These are phyloP conservation scores for Periphyllus acericola DNA, from an alignment of 2,888 invertebrate species.

Conservation along the genomic window DNA sequence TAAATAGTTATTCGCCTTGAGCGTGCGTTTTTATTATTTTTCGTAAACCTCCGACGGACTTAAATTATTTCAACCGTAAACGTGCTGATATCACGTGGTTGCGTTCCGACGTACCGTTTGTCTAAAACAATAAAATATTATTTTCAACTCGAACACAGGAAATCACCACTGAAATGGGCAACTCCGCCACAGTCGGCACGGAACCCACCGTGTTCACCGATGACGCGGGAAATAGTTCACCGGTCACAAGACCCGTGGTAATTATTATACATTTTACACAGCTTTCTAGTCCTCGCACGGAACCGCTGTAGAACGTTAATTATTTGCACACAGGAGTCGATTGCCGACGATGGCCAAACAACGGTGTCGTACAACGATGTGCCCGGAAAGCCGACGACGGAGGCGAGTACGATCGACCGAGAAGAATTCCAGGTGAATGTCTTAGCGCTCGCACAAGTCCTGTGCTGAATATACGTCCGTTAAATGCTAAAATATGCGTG, in stretches of 20 bases:
- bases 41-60: no score
- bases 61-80: no score
- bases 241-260: constrained; percentile 13
- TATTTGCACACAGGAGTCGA: neutral
- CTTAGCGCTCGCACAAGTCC: neutral
- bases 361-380: neutral
- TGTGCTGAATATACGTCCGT: no score
- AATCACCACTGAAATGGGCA: neutral
- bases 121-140: neutral
- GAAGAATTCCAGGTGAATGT: constrained; percentile 6
- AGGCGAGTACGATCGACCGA: neutral
- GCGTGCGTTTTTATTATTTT: neutral
- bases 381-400: neutral
- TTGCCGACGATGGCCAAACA: neutral
- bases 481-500: no score
- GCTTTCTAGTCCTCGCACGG: neutral
- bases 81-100: no score
- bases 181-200: no score
- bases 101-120: neutral
- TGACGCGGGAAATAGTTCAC: neutral
- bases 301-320: neutral
- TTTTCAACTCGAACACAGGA: neutral
- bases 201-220: neutral
- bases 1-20: no score
- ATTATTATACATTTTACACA: neutral